A percentile compares a stretch with the other conserved stretches of the same genome.
phyloP scores from a whole-genome alignment of 2,113 vertebrate genomes.

The Ictalurus furcatus region DNA sequence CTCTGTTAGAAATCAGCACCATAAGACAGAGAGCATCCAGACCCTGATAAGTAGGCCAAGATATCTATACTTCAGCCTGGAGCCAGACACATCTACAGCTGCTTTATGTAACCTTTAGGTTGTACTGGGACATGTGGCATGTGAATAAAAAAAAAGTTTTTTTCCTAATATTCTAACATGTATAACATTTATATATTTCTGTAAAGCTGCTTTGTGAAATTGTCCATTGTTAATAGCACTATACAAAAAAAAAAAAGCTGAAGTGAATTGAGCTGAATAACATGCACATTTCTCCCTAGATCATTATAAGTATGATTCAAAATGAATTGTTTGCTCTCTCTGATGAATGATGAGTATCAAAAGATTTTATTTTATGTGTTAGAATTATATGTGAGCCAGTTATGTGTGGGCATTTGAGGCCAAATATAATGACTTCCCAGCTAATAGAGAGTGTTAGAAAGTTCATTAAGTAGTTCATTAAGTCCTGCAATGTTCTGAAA shows the following conservation, averaged over 20 bases:
- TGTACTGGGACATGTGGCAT: conserved; percentile 6
- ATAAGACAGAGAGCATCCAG: conserved; percentile 33
- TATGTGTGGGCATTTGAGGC: background rate
- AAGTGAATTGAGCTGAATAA: background rate
- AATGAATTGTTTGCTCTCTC: background rate
- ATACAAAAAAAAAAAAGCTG: background rate
- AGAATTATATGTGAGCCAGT: background rate
- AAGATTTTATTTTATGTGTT: background rate
- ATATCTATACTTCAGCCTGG: conserved; percentile 35
- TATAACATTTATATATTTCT: background rate
- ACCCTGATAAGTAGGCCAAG: conserved; percentile 44
- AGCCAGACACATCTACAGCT: conserved; percentile 33
- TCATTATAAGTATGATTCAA: background rate
- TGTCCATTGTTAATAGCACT: too few relatives aligned
- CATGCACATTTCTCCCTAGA: background rate
- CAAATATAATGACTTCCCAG: background rate
- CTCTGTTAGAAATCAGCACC: conserved; percentile 30
- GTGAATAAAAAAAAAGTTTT: background rate
- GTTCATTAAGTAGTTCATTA: background rate
- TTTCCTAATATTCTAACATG: background rate
- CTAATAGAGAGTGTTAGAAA: background rate
- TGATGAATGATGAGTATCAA: background rate
- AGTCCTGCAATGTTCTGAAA: background rate
- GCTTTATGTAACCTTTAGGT: conserved; percentile 21
- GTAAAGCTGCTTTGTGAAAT: background rate